Conservation (phyloP, 1,140 invertebrate species). For the Bombus polaris region DNA sequence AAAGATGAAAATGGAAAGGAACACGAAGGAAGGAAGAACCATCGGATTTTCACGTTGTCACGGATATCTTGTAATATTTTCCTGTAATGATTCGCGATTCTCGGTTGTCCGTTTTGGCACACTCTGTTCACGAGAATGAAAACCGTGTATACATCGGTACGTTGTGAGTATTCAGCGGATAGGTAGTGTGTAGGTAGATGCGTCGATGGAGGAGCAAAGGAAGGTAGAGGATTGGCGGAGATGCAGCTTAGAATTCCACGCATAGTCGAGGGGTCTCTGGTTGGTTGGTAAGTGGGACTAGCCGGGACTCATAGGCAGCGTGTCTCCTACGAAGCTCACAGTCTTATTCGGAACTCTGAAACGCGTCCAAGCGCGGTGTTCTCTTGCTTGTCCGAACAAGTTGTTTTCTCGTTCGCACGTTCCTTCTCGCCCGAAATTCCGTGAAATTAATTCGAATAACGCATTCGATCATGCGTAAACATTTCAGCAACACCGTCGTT, state of each 20-base stretch:
- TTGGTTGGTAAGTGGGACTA: conserved; percentile 83
- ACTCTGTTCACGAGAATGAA: not conserved
- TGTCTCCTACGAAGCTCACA: conserved; percentile 81
- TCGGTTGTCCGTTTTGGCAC: not conserved
- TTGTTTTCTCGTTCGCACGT: not conserved
- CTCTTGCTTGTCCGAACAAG: not conserved
- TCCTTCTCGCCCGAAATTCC: conserved; percentile 2
- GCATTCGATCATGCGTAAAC: conserved; percentile 1
- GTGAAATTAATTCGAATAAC: not conserved
- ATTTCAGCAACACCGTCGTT: not conserved
- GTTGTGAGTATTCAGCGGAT: conserved; percentile 13
- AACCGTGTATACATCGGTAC: not conserved
- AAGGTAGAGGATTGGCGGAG: conserved; percentile 77
- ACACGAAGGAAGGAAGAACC: not conserved
- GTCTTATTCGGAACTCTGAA: conserved; percentile 79
- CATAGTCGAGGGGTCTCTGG: conserved; percentile 80
- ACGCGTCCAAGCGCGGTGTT: conserved; percentile 62
- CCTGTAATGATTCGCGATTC: not conserved
- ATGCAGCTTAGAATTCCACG: conserved; percentile 79
- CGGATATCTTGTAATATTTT: not conserved
- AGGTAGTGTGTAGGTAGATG: conserved; percentile 39
- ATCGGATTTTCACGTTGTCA: not conserved
- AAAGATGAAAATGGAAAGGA: not conserved
- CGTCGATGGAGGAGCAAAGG: conserved; percentile 51
- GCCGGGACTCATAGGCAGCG: conserved; percentile 83